Base-by-base conservation (phyloP, 2,113 vertebrate genomes). In the Tricholaema leucomelas region DNA sequence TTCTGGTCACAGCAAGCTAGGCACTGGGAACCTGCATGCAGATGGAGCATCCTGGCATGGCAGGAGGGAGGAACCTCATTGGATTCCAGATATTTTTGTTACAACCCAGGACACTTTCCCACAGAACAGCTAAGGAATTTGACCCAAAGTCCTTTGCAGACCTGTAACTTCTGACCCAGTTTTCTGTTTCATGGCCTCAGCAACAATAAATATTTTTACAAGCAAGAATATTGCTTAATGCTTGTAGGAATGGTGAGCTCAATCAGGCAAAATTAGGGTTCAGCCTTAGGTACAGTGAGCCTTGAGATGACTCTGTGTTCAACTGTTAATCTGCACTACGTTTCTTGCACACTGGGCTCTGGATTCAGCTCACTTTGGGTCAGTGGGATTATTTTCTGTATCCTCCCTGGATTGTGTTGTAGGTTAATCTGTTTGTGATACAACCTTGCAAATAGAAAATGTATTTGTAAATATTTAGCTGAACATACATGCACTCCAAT, bases 161-260 rank as follows among this genome's bases (percentile, higher is more conserved):
- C 81, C 73, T 75, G 46, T 54, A 87, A 86, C 54, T 91, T 80
- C 66, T 81, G 63, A 89, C 83, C 91, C 58, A 74, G 60, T 87
- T 94, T 94, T 91, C 86, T 87, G 24, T 85, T 89, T 96, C 76
- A 52, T 61, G 7, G 87, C 77, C 79, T 93, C 65, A 94, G 48
- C 81, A 88, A 72, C 69, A 75, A 80, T 91, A 90, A 87, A 93
- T 96, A 94, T 82, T 96, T 96, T 96, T 88, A 74, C 71, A 93
- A 93, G 93, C 83, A 96, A 97, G 88, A 88, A 61, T 91, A 75
- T 94, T 85, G 93, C 86, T 87, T 76, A 79, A 70, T 87, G 50
- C 64, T 87, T 86, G 64, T 80, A 80, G 85, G 84, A 60, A 89
- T 75, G 56, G 85, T 95, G 92, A 36, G 86, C 77, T 96, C 83